Percentiles rank a stretch among this genome's conserved stretches.
These are phyloP conservation scores for Parnassius smintheus DNA, from an alignment of 2,888 invertebrate species.

Conservation along the genomic window DNA sequence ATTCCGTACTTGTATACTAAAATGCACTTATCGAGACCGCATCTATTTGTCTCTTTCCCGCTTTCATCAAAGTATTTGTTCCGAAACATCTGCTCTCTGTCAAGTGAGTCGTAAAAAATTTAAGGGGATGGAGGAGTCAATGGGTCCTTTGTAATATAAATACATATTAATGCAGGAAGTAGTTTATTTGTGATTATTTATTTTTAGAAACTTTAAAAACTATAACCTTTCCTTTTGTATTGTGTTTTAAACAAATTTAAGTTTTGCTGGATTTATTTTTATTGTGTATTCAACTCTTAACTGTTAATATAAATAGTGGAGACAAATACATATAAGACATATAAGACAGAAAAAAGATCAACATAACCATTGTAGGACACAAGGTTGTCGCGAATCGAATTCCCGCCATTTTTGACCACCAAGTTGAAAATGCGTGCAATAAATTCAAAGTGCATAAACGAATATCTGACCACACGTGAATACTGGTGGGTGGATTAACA, in stretches of 20 bases:
- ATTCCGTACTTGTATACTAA: too few species aligned
- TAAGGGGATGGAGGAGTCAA: constrained; percentile 49
- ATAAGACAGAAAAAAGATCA: too few species aligned
- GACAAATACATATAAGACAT: not conserved
- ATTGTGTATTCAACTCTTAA: too few species aligned
- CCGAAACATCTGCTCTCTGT: constrained; percentile 63
- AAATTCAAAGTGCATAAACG: constrained; percentile 44
- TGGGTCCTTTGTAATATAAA: constrained; percentile 52
- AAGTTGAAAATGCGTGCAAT: constrained; percentile 55
- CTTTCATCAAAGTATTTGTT: constrained; percentile 57
- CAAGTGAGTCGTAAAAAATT: constrained; percentile 62
- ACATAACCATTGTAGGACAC: too few species aligned
- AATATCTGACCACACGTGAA: constrained; percentile 51
- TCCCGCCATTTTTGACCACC: constrained; percentile 49
- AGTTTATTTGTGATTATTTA: constrained; percentile 29
- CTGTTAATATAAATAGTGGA: not conserved
- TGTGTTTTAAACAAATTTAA: too few species aligned
- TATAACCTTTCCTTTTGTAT: constrained; percentile 11
- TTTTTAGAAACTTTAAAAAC: constrained; percentile 30
- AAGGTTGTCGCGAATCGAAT: constrained; percentile 42
- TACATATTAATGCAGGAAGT: constrained; percentile 32
- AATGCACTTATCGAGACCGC: not conserved
- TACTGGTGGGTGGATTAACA: constrained; percentile 47
- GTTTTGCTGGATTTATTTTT: too few species aligned
- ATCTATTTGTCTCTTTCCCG: constrained; percentile 35